These are phyloP conservation scores for Carlito syrichta DNA, from an alignment of 2,113 vertebrate species.

Conservation along the genomic window DNA sequence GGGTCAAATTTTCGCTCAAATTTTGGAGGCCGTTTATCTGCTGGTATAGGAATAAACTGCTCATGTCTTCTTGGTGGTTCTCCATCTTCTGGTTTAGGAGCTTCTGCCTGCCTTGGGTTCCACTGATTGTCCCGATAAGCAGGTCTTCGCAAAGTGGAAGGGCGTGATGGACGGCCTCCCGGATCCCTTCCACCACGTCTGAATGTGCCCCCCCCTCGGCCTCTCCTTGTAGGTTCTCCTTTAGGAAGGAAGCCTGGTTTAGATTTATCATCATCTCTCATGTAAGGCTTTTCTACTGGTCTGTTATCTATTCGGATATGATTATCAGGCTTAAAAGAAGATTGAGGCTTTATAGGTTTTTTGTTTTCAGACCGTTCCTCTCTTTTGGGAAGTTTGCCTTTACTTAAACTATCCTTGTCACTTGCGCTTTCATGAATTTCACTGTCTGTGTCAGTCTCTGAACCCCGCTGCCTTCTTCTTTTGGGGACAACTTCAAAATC, in stretches of 20 bases:
- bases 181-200: conserved; percentile 90
- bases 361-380: conserved; percentile 84
- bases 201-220: conserved; percentile 93
- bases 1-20: conserved; percentile 93
- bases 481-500: conserved; percentile 98
- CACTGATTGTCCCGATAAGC: conserved; percentile 91
- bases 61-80: conserved; percentile 83
- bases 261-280: conserved; percentile 88
- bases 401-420: conserved; percentile 93
- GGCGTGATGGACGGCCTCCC: conserved; percentile 86
- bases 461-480: conserved; percentile 91
- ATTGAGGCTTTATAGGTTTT: conserved; percentile 78
- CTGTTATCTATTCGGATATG: conserved; percentile 80
- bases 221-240: conserved; percentile 93
- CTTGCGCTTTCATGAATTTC: conserved; percentile 96
- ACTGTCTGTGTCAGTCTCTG: conserved; percentile 97
- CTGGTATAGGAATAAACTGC: conserved; percentile 77
- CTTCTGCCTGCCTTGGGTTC: conserved; percentile 92
- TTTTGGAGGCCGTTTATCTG: conserved; percentile 89
- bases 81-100: conserved; percentile 82
- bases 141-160: conserved; percentile 88
- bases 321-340: conserved; percentile 83
- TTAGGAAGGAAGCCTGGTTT: conserved; percentile 96
- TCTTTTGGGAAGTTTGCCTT: conserved; percentile 87
- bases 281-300: conserved; percentile 79